These are phyloP conservation scores for Hipparchia semele DNA, from an alignment of 2,888 invertebrate species.

Conservation along the genomic window DNA sequence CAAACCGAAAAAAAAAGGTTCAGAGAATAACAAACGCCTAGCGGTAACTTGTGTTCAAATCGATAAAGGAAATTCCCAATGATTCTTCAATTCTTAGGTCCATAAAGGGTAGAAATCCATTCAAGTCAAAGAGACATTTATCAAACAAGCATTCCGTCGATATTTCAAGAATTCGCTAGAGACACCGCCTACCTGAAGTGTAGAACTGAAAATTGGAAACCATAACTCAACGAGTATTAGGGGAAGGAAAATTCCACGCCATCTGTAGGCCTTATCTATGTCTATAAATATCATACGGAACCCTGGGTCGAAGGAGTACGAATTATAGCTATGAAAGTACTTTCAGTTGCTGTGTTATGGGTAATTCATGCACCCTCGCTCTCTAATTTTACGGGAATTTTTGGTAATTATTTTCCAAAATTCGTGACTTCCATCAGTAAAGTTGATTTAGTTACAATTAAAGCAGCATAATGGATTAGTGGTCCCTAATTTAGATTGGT, in stretches of 20 bases:
- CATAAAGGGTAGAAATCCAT: conserved; percentile 23
- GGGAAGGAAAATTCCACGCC: conserved; percentile 79
- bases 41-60: neutral
- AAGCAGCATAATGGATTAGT: conserved; percentile 30
- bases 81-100: neutral
- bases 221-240: conserved; percentile 82
- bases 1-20: neutral
- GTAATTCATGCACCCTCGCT: conserved; percentile 81
- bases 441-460: conserved; percentile 34
- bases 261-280: conserved; percentile 81
- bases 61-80: neutral
- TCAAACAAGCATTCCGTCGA: conserved; percentile 36
- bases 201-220: conserved; percentile 78
- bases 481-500: conserved; percentile 12
- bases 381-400: conserved; percentile 72
- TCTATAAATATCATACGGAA: conserved; percentile 75
- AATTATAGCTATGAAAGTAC: conserved; percentile 75
- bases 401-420: conserved; percentile 67
- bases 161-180: conserved; percentile 50
- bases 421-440: conserved; percentile 44
- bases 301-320: conserved; percentile 71
- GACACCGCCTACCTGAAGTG: conserved; percentile 68
- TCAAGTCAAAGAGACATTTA: conserved; percentile 34
- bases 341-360: conserved; percentile 69
- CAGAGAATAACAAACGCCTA: neutral